These are phyloP conservation scores for Pygocentrus nattereri DNA, from an alignment of 2,797 vertebrate genomes.

Conservation along the genomic window DNA sequence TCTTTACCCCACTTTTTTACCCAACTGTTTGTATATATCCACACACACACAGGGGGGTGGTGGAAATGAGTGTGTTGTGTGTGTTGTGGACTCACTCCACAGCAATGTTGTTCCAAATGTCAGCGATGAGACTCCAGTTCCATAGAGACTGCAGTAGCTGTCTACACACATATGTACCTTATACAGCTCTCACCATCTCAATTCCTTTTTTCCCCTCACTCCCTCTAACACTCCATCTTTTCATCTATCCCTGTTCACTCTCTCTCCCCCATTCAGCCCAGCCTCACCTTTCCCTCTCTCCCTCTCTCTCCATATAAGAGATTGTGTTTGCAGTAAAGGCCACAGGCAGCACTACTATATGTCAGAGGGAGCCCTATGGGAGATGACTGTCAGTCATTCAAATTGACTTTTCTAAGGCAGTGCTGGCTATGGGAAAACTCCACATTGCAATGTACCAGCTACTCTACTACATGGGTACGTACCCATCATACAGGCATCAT, in stretches of 20 bases:
- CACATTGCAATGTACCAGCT: slow-evolving; percentile 13
- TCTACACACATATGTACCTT: slow-evolving; percentile 38
- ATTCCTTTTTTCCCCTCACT: slow-evolving; percentile 14
- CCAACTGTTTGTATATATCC: slow-evolving; percentile 10
- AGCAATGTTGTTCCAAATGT: slow-evolving; percentile 61
- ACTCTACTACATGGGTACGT: too few relatives aligned
- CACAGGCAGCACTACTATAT: slow-evolving; percentile 51
- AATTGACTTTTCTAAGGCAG: slow-evolving; percentile 46
- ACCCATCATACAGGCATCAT: slow-evolving; percentile 6
- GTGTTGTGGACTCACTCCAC: slow-evolving; percentile 44
- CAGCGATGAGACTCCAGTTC: slow-evolving; percentile 52
- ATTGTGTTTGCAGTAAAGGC: slow-evolving; percentile 55
- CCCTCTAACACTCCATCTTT: slow-evolving; percentile 44
- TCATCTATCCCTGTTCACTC: slow-evolving; percentile 43
- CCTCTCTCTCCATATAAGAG: slow-evolving; percentile 45
- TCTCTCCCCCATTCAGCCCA: slow-evolving; percentile 20
- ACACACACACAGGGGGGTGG: slow-evolving; percentile 29
- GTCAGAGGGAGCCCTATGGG: slow-evolving; percentile 48
- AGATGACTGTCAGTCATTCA: slow-evolving; percentile 56
- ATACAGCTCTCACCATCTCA: not conserved
- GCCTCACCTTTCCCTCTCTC: slow-evolving; percentile 19
- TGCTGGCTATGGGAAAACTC: slow-evolving; percentile 27
- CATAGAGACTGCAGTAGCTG: slow-evolving; percentile 48
- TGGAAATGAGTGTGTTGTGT: slow-evolving; percentile 3
- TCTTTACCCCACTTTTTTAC: too few relatives aligned